These are phyloP conservation scores for Pseudonaja textilis DNA, from an alignment of 2,113 vertebrate species.

Conservation along the genomic window DNA sequence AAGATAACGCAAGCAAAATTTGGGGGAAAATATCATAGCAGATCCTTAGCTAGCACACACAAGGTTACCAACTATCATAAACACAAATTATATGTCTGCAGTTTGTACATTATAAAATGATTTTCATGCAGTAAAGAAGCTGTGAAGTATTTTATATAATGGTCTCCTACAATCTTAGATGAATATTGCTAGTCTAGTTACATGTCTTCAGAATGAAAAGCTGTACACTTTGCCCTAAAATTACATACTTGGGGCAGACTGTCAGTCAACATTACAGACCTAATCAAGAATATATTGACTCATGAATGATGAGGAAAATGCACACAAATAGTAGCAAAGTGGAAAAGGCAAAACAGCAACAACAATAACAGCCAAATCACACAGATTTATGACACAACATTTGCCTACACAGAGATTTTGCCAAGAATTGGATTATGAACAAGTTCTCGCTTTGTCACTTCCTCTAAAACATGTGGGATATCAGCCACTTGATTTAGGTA, in stretches of 20 bases:
- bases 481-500: background rate
- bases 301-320: slow-evolving; percentile 17
- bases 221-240: slow-evolving; percentile 44
- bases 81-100: slow-evolving; percentile 33
- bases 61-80: slow-evolving; percentile 8
- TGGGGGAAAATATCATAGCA: slow-evolving; percentile 14
- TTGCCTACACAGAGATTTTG: background rate
- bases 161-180: slow-evolving; percentile 42
- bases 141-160: slow-evolving; percentile 23
- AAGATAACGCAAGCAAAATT: slow-evolving; percentile 35
- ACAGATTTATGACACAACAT: slow-evolving; percentile 6
- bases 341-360: background rate
- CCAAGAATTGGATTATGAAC: background rate
- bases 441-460: background rate
- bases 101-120: slow-evolving; percentile 21
- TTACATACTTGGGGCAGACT: slow-evolving; percentile 44
- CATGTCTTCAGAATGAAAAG: slow-evolving; percentile 38
- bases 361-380: background rate
- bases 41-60: slow-evolving; percentile 34
- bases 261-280: slow-evolving; percentile 16
- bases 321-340: background rate
- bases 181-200: slow-evolving; percentile 29
- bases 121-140: slow-evolving; percentile 36
- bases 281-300: slow-evolving; percentile 22
- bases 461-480: background rate